phyloP scores from a whole-genome alignment of 1,140 invertebrate genomes.

The Anastrepha obliqua region DNA sequence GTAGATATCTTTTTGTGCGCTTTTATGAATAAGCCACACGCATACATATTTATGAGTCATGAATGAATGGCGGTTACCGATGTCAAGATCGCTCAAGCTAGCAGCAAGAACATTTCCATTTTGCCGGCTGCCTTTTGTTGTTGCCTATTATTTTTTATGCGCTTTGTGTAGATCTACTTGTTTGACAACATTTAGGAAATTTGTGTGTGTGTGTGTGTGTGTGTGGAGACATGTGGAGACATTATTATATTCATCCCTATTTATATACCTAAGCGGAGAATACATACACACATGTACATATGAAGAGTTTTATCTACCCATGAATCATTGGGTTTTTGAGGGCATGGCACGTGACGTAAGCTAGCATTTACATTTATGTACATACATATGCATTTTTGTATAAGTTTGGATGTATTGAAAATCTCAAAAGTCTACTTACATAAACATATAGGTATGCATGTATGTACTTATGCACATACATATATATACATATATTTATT shows the following conservation, averaged over 20 bases:
- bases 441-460: no score
- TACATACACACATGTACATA: no score
- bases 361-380: neutral
- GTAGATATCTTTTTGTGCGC: neutral
- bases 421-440: no score
- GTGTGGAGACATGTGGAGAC: neutral
- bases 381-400: neutral
- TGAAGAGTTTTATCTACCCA: no score
- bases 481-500: no score
- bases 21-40: neutral
- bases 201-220: neutral
- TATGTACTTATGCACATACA: neutral
- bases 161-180: slow-evolving; percentile 31
- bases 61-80: slow-evolving; percentile 31
- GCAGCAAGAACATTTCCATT: neutral
- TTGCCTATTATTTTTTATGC: neutral
- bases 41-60: slow-evolving; percentile 49
- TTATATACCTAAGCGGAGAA: no score
- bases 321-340: no score
- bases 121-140: slow-evolving; percentile 34
- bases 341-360: no score
- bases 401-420: no score
- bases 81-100: neutral
- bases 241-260: no score
- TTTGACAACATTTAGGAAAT: slow-evolving; percentile 46